These are phyloP conservation scores for Pandion haliaetus DNA, from an alignment of 2,113 vertebrate species.

Conservation along the genomic window DNA sequence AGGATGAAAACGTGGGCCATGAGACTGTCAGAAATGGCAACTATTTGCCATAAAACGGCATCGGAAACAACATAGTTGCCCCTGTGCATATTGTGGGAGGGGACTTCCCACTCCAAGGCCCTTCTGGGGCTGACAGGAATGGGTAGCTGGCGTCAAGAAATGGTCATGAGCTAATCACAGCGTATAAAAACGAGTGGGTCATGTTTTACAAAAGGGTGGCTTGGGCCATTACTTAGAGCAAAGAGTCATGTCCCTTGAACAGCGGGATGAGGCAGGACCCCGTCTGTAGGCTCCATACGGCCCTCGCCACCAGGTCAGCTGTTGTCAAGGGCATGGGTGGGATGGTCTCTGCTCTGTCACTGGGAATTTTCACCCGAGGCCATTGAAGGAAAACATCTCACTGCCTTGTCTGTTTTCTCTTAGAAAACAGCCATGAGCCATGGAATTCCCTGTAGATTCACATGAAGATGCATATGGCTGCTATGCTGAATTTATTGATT, in stretches of 20 bases:
- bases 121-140: neutral
- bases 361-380: neutral
- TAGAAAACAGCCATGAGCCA: neutral
- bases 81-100: neutral
- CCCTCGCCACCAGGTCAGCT: fast-evolving
- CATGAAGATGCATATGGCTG: neutral
- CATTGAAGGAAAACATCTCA: neutral
- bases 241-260: neutral
- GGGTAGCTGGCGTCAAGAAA: neutral
- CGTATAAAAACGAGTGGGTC: neutral
- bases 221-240: neutral
- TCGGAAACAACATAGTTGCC: neutral
- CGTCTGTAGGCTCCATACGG: neutral
- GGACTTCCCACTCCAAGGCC: neutral
- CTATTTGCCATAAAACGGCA: neutral
- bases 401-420: neutral
- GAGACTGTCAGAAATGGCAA: neutral
- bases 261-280: neutral
- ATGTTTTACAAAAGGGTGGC: neutral
- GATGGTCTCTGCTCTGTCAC: neutral
- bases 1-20: neutral
- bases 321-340: neutral
- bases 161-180: neutral
- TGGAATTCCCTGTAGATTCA: neutral
- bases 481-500: neutral